Evolutionary conservation across 2,113 vertebrate species (phyloP).

Genomic region (Paramormyrops kingsleyae): DNA sequence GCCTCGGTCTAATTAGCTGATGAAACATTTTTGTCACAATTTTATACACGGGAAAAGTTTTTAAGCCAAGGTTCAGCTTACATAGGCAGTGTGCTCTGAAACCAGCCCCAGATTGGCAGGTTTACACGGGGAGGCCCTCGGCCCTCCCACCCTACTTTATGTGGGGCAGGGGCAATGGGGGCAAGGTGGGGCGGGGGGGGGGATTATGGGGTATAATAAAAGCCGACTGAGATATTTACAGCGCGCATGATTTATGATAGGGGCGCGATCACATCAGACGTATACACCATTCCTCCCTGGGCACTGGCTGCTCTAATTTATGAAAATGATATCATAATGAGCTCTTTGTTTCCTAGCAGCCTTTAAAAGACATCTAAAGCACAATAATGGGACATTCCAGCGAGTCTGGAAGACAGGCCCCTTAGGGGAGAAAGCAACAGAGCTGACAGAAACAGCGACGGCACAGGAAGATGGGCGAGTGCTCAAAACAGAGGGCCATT

Average conservation of each 20-base stretch:
- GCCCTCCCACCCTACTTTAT: not conserved
- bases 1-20: not conserved
- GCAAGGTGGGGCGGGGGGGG: not conserved
- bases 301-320: not conserved
- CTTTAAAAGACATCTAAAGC: not conserved
- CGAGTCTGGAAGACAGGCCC: not conserved
- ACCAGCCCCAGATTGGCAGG: not conserved
- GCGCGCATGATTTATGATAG: not conserved
- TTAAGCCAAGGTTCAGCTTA: not conserved
- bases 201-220: slow-evolving; percentile 12
- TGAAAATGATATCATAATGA: slow-evolving; percentile 19
- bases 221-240: not conserved
- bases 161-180: not conserved
- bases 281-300: not conserved
- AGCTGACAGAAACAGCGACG: not conserved
- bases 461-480: not conserved
- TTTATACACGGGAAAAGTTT: not conserved
- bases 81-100: not conserved
- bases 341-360: slow-evolving; percentile 10
- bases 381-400: slow-evolving; percentile 8
- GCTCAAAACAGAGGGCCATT: not conserved
- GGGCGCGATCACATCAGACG: not conserved
- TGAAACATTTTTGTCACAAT: not conserved
- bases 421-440: not conserved
- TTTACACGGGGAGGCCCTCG: not conserved